phyloP scores from a whole-genome alignment of 2,113 vertebrate species.

The rat (Rattus norvegicus) region GRCr8 NC_086027.1:77221001-77221500 shows the following conservation, averaged over 20 bases:
- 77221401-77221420: background rate
- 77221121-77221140: background rate
- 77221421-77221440: background rate
- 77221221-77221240: background rate
- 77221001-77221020: background rate
- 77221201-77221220: background rate
- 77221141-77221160: background rate
- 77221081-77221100: background rate
- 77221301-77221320: background rate
- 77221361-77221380: background rate
- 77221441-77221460: background rate
- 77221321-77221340: background rate
- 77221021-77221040: too few species aligned
- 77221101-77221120: background rate
- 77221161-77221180: background rate
- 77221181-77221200: background rate
- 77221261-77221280: background rate
- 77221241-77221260: background rate
- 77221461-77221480: background rate
- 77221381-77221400: background rate
- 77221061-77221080: too few species aligned
- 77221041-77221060: background rate
- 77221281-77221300: background rate
- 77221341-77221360: background rate
- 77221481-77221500: background rate